A percentile compares a stretch with the other conserved stretches of the same genome.
phyloP scores from a whole-genome alignment of 2,797 vertebrate species.

The Thaleichthys pacificus region DNA sequence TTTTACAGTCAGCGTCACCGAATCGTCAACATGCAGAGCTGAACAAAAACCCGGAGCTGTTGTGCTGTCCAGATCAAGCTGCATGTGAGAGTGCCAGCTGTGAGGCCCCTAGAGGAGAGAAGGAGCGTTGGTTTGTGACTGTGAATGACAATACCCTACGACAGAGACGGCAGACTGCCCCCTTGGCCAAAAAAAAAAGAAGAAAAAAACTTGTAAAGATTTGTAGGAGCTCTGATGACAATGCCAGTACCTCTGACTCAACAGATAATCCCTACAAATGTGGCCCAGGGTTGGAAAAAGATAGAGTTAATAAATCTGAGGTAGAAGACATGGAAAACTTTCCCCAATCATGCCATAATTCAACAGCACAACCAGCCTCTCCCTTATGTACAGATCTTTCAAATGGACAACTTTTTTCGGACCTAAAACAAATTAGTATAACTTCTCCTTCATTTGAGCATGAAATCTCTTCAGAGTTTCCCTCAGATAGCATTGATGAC shows the following conservation, averaged over 20 bases:
- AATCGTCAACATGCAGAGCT: conserved; percentile 10
- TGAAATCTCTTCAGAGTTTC: conserved; percentile 12
- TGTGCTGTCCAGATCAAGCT: conserved; percentile 24
- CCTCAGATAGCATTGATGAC: background rate
- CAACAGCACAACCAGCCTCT: background rate
- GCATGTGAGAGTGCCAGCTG: conserved; percentile 13
- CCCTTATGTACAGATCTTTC: conserved; percentile 5
- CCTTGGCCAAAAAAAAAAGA: conserved; percentile 64
- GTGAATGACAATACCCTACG: conserved; percentile 56
- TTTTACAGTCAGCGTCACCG: conserved; percentile 30
- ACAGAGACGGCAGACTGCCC: conserved; percentile 5
- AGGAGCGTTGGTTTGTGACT: conserved; percentile 79
- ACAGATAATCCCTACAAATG: conserved; percentile 22
- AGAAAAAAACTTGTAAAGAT: conserved; percentile 50
- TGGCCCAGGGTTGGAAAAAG: conserved; percentile 15
- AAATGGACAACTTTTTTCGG: conserved; percentile 15
- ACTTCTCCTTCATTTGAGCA: conserved; percentile 10
- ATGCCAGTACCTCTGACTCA: background rate
- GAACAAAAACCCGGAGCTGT: conserved; percentile 14
- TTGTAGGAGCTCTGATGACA: conserved; percentile 21
- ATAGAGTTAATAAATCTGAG: conserved; percentile 13
- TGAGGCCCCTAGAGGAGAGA: conserved; percentile 51
- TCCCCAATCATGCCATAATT: conserved; percentile 14
- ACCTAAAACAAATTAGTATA: conserved; percentile 1
- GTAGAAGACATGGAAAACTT: conserved; percentile 1